Percentiles rank a stretch among this genome's conserved stretches.
phyloP scores from a whole-genome alignment of 2,113 vertebrate genomes.

The Takifugu flavidus region DNA sequence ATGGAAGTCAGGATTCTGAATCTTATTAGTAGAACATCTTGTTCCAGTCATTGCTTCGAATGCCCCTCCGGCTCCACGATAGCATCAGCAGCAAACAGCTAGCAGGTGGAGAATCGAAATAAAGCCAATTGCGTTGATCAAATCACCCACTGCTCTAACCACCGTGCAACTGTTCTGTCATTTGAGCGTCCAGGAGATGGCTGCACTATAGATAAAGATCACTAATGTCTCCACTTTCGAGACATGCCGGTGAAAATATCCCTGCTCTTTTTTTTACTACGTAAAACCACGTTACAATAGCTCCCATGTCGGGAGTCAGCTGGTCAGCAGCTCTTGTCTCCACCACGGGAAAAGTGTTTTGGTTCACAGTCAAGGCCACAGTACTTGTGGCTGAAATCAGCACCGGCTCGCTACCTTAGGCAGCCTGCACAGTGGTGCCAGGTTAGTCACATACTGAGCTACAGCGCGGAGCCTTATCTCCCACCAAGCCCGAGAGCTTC shows the following conservation, averaged over 20 bases:
- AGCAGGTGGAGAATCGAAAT: slow-evolving; percentile 60
- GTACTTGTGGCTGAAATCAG: slow-evolving; percentile 18
- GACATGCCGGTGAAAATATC: slow-evolving; percentile 41
- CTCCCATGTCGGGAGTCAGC: slow-evolving; percentile 37
- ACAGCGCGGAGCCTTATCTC: slow-evolving; percentile 47
- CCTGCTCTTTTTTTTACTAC: slow-evolving; percentile 27
- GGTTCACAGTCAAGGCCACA: slow-evolving; percentile 9
- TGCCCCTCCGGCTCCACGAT: slow-evolving; percentile 47
- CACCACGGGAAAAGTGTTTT: slow-evolving; percentile 8
- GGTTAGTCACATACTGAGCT: slow-evolving; percentile 28
- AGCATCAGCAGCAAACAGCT: slow-evolving; percentile 52
- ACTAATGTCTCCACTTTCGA: slow-evolving; percentile 35
- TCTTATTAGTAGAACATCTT: slow-evolving; percentile 64
- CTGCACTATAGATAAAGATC: slow-evolving; percentile 36
- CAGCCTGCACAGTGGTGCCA: slow-evolving; percentile 7
- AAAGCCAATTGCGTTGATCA: slow-evolving; percentile 60
- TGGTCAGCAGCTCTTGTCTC: slow-evolving; percentile 31
- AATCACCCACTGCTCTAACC: slow-evolving; percentile 37
- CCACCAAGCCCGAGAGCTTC: slow-evolving; percentile 25
- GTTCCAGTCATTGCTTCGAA: slow-evolving; percentile 50
- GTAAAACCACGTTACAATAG: slow-evolving; percentile 27
- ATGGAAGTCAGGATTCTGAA: slow-evolving; percentile 52
- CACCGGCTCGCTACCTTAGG: slow-evolving; percentile 15
- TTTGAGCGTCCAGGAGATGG: slow-evolving; percentile 39
- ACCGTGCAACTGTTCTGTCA: slow-evolving; percentile 38